Evolutionary conservation across 1,140 invertebrate species (phyloP).

Genomic region (Drosophila subpulchrella): DNA sequence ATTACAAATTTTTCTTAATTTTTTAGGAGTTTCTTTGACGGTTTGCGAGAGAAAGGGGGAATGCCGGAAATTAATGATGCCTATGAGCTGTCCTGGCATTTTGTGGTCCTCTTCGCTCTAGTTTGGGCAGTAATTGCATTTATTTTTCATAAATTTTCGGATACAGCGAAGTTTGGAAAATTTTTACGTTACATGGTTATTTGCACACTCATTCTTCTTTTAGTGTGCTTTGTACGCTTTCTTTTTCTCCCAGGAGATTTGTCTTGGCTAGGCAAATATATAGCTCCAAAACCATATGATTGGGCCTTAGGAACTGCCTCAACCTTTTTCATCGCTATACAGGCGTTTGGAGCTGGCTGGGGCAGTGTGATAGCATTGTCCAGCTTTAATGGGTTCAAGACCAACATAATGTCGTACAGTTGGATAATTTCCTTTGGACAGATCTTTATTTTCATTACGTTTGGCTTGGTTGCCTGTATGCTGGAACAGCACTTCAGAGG

Average conservation of each 20-base stretch:
- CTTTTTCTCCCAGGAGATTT: slow-evolving; percentile 88
- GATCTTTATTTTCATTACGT: slow-evolving; percentile 51
- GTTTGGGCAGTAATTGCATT: slow-evolving; percentile 52
- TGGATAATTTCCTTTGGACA: slow-evolving; percentile 75
- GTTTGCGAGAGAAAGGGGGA: neutral
- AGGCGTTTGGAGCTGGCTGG: slow-evolving; percentile 93
- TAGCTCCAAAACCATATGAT: slow-evolving; percentile 86
- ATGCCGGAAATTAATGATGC: neutral
- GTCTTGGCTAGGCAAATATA: slow-evolving; percentile 91
- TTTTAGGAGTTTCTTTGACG: slow-evolving; percentile 44
- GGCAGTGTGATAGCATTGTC: slow-evolving; percentile 95
- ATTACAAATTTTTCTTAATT: neutral
- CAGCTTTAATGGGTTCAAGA: slow-evolving; percentile 95
- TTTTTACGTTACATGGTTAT: slow-evolving; percentile 52
- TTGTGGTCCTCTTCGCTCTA: slow-evolving; percentile 22
- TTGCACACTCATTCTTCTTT: slow-evolving; percentile 31
- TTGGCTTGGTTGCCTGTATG: slow-evolving; percentile 57
- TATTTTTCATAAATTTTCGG: slow-evolving; percentile 64
- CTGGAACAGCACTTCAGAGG: slow-evolving; percentile 44
- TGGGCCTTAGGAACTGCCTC: slow-evolving; percentile 13
- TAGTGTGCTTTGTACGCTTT: slow-evolving; percentile 60
- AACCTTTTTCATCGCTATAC: slow-evolving; percentile 47
- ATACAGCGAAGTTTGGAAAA: slow-evolving; percentile 63
- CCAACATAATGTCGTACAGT: slow-evolving; percentile 86
- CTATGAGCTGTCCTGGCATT: slow-evolving; percentile 45